Base-by-base conservation (phyloP, 2,113 vertebrate genomes). In the Dipodomys stephensi region DNA sequence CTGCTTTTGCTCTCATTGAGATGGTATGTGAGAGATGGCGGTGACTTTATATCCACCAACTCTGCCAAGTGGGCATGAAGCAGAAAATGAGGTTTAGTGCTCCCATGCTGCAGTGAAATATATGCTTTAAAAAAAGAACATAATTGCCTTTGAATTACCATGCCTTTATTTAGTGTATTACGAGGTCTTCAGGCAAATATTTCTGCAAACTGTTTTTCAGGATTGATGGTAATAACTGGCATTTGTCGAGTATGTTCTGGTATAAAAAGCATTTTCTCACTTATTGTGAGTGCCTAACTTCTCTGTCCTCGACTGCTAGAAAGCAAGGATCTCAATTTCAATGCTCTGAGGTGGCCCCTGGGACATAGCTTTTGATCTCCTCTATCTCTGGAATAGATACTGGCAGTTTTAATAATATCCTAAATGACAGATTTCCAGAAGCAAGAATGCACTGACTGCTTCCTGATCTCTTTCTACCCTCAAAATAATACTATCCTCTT, bases 371-470 rank as follows among this genome's bases (percentile, higher is more conserved):
- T 94, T 95, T 93, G 78, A 80, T 90, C 88, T 92, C 64, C 62
- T 78, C 92, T 92, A 49, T 64, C 82, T 94, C 90, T 65, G 76
- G 91, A 94, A 90, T 35, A 6, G 69, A 84, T 62, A 69, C 46
- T 4, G 2, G 73, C 13, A 22, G 32, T 84, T 96, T 95, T 91
- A 95, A 91, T 84, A 92, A 91, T 71, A 67, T 39, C 73, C 68
- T 80, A 89, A 95, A 95, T 83, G 88, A 96, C 28, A 76, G 71
- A 78, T 93, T 96, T 96, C 92, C 85, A 93, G 82, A 94, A 96
- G 78, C 44, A 90, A 95, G 22, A 84, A 60, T 39, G 83, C 88
- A 83, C 69, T 72, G 85, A 87, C 35, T 76, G 77, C 74, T 80
- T 93, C 90, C 65, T 90, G 82, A 87, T 90, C 44, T 94, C 92